Conservation (phyloP, 2,797 vertebrate species). For the Chelonia mydas region DNA sequence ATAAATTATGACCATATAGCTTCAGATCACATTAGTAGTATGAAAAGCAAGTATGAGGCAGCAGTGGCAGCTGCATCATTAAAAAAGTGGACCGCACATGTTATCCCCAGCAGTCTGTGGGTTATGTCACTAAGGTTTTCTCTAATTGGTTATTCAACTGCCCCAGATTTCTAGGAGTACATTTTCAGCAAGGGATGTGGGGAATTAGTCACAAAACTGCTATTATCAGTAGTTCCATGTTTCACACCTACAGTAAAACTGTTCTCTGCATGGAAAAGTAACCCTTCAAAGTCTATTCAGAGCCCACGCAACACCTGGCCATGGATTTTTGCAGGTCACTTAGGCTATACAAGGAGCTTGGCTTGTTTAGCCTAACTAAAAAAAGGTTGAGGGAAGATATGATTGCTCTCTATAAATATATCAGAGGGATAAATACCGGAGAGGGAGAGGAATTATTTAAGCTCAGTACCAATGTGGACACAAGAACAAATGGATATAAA, state of each 20-base stretch:
- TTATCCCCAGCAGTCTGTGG: background rate
- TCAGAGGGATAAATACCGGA: no score
- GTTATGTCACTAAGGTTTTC: background rate
- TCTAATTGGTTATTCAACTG: background rate
- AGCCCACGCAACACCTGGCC: no score
- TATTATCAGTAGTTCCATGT: background rate
- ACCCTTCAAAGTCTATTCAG: no score
- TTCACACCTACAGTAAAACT: background rate
- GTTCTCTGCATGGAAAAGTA: background rate
- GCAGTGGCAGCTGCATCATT: background rate
- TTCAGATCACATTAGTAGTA: background rate
- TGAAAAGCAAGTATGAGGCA: background rate
- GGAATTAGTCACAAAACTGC: background rate
- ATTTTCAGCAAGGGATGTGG: background rate
- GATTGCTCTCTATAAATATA: no score
- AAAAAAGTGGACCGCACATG: background rate
- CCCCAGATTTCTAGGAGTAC: background rate
- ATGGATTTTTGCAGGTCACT: no score
- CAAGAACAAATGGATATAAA: no score
- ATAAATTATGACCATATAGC: background rate
- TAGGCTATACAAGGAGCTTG: no score
- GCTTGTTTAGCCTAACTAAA: no score
- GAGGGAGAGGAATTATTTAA: no score
- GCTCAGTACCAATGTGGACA: no score
- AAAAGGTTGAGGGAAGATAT: no score